Conservation (phyloP, 1,140 invertebrate genomes). For the Dendrolimus punctatus region DNA sequence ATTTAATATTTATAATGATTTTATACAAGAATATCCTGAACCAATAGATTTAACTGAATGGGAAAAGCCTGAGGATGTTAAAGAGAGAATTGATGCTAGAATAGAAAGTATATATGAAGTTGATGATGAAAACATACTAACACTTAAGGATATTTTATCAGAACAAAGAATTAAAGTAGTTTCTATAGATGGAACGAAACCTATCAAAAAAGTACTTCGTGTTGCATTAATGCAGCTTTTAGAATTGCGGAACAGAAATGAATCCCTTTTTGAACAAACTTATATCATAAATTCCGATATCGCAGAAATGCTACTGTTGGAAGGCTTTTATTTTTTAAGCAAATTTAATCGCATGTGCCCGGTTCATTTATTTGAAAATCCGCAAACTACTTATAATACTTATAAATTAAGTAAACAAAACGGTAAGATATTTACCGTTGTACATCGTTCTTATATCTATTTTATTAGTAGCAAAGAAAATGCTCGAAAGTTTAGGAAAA, state of each 20-base stretch:
- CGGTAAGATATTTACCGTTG: constrained; percentile 63
- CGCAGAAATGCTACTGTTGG: constrained; percentile 68
- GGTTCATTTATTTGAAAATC: constrained; percentile 68
- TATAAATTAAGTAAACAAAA: constrained; percentile 58
- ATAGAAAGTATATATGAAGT: constrained; percentile 59
- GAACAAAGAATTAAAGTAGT: constrained; percentile 63
- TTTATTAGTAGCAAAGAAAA: constrained; percentile 68
- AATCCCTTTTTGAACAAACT: constrained; percentile 71
- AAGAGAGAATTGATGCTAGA: constrained; percentile 52
- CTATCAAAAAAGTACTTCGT: constrained; percentile 44
- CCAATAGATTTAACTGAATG: constrained; percentile 56
- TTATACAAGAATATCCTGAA: constrained; percentile 51
- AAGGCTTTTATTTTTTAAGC: constrained; percentile 74
- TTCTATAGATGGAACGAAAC: constrained; percentile 48
- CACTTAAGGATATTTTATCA: constrained; percentile 38
- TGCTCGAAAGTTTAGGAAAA: constrained; percentile 59
- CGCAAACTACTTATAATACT: constrained; percentile 58
- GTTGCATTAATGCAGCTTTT: constrained; percentile 37
- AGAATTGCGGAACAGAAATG: constrained; percentile 51
- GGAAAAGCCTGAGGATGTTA: constrained; percentile 61
- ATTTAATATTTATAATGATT: constrained; percentile 42
- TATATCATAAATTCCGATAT: constrained; percentile 65
- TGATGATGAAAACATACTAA: constrained; percentile 54
- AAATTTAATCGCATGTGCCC: constrained; percentile 74
- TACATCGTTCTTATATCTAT: constrained; percentile 74